Base-by-base conservation (phyloP, 53 echinoderm and acorn worm genomes). In the Paracentrotus lividus region DNA sequence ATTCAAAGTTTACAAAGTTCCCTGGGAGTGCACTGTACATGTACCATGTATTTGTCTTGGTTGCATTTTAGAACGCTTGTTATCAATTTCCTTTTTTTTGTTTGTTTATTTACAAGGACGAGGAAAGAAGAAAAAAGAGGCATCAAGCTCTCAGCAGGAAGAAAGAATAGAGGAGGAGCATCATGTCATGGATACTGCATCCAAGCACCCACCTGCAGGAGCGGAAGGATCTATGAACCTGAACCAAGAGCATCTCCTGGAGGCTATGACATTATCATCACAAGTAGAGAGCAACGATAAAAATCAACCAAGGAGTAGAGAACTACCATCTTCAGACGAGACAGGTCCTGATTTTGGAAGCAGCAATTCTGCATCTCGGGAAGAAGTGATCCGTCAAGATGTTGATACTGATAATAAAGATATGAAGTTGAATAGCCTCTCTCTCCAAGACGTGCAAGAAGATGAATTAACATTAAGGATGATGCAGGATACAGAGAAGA, bases 151-250 rank as follows among this genome's bases (percentile, higher is more conserved):
- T 72, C 18, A 14, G 21, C 72, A 72, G 72, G 15, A 72, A 40
- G 72, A 40, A 38, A 40, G 72, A 40, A 3, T 14, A 14, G 40
- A 4, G 27, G 72, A 10, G 16, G 72, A 72, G 13, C 36, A 40
- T 18, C 64, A 59, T 59, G 64, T 64, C 64, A 59, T 59, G 59
- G 59, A 59, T 59, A 59, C 59, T 8, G 67, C 67, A 32, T 67
- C 67, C 67, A 2, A 33, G 67, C 67, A 67, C 33, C 32, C 12
- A 13, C 33, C 3, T 67, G 33, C 12, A 32, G 32, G 33, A 10
- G 15, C 16, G 1, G 13, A 67, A 32, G 67, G 13, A 67, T 33
- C 67, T 32, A 12, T 67, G 13, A 67, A 3, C 32, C 33, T 67
- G 2, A n/a, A 67, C 31, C 72, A 0, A 4, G n/a, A 61, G 20